These are phyloP conservation scores for Tringa solitaria DNA, from an alignment of 2,113 vertebrate genomes.

Conservation along the genomic window DNA sequence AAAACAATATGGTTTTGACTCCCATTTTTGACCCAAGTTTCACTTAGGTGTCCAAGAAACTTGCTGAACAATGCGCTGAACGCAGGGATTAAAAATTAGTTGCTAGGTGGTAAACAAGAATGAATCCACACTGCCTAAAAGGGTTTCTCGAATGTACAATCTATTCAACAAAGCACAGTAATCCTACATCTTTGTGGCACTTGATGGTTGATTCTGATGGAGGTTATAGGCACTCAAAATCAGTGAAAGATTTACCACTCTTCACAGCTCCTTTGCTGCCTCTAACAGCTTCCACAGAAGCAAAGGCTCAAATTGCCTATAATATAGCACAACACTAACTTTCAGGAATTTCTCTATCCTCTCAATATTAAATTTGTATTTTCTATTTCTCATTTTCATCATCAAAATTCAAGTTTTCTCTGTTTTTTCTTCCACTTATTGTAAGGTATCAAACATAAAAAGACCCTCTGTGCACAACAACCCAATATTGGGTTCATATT, in stretches of 20 bases:
- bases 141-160: not conserved
- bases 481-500: not conserved
- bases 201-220: not conserved
- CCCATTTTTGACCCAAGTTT: not conserved
- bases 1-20: not conserved
- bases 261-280: not conserved
- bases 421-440: not conserved
- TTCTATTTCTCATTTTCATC: not conserved
- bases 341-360: not conserved
- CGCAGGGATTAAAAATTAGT: not conserved
- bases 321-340: not conserved
- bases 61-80: not conserved
- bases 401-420: not conserved
- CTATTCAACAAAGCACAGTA: not conserved
- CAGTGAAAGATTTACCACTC: not conserved
- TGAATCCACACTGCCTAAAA: not conserved
- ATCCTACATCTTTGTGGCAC: not conserved
- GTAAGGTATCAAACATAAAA: not conserved
- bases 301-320: not conserved
- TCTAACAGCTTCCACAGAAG: not conserved
- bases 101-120: not conserved
- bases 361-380: not conserved
- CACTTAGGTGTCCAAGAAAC: not conserved
- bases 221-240: not conserved
- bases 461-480: not conserved